A percentile compares a stretch with the other conserved stretches of the same genome.
phyloP scores from a whole-genome alignment of 2,113 vertebrate species.

The Lasiurus cinereus region DNA sequence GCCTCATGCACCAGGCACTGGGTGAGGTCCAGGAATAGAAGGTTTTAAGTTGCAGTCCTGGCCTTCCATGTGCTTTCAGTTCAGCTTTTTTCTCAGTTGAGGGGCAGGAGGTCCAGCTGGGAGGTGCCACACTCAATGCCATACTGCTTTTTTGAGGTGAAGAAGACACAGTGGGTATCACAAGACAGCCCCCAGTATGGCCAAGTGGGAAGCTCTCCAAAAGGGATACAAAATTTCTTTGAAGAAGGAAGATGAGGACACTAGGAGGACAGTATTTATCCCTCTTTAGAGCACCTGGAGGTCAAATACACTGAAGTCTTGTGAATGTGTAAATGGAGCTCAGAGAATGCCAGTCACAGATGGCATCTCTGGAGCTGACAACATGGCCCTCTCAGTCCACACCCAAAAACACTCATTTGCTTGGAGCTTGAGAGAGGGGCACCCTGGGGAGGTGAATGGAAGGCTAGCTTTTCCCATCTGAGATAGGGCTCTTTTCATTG shows the following conservation, averaged over 20 bases:
- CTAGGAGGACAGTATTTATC: not conserved
- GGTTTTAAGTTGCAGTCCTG: not conserved
- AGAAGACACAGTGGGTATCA: not conserved
- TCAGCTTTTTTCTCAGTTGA: not conserved
- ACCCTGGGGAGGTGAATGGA: not conserved
- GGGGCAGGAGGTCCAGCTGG: not conserved
- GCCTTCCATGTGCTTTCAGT: not conserved
- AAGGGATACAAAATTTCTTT: not conserved
- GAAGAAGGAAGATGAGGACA: not conserved
- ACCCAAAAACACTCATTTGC: not conserved
- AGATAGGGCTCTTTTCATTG: not conserved
- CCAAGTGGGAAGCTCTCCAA: not conserved
- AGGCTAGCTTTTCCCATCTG: not conserved
- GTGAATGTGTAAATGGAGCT: not conserved
- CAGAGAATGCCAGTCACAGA: not conserved
- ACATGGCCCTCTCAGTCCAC: not conserved
- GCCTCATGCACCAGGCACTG: no score
- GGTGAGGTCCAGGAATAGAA: not conserved
- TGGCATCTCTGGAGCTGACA: not conserved
- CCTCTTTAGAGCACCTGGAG: not conserved
- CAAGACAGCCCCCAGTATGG: not conserved
- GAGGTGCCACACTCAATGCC: not conserved
- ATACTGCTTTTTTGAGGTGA: not conserved
- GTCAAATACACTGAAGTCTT: not conserved
- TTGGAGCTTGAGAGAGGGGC: not conserved